Percentiles rank a stretch among this genome's conserved stretches.
Conservation (phyloP, 2,797 vertebrate genomes). For the Caiman crocodilus region DNA sequence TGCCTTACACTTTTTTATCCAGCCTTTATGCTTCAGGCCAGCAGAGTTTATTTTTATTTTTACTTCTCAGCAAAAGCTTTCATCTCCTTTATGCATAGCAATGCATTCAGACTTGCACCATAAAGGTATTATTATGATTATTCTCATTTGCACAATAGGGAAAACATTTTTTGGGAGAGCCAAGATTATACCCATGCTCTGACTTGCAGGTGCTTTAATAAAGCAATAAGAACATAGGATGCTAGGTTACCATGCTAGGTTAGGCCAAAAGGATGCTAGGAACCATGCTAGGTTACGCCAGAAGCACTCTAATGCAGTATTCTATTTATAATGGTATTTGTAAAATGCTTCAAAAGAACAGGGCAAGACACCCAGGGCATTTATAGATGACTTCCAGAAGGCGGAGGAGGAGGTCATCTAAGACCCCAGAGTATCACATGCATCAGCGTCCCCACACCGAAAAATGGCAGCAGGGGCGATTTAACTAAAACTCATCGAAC, state of each 20-base stretch:
- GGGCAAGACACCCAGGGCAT: neutral
- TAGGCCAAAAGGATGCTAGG: neutral
- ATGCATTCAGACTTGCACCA: neutral
- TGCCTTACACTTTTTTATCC: neutral
- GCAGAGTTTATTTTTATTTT: neutral
- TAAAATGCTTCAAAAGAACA: neutral
- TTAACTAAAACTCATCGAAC: too few relatives aligned
- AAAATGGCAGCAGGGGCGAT: too few relatives aligned
- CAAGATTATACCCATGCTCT: neutral
- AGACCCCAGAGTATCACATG: too few relatives aligned
- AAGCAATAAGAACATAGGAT: neutral
- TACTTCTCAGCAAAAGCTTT: neutral
- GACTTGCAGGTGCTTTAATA: neutral
- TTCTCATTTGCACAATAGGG: neutral
- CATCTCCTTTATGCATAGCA: neutral
- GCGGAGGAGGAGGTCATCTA: too few relatives aligned
- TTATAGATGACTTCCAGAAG: too few relatives aligned
- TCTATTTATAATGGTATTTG: neutral
- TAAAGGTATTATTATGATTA: neutral
- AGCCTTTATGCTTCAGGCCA: neutral
- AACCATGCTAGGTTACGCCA: neutral
- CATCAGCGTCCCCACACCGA: too few relatives aligned
- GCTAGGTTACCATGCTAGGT: neutral
- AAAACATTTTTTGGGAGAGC: neutral
- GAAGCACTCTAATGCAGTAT: neutral